phyloP scores from a whole-genome alignment of 2,113 vertebrate species.

The Gadus chalcogrammus region DNA sequence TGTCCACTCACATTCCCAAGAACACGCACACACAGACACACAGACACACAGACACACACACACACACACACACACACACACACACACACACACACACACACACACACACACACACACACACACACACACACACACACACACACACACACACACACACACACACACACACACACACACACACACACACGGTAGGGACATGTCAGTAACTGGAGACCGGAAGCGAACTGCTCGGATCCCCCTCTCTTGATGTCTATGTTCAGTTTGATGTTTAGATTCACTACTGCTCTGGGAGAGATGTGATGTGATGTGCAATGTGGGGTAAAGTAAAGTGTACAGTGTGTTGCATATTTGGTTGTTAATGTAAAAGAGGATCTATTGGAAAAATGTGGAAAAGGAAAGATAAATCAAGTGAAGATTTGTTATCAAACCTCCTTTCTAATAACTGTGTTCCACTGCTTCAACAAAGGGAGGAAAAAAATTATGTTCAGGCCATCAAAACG shows the following conservation, averaged over 20 bases:
- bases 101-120: slow-evolving; percentile 14
- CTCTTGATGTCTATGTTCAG: slow-evolving; percentile 57
- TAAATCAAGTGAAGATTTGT: no score
- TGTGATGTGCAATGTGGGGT: no score
- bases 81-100: slow-evolving; percentile 14
- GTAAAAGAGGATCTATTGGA: no score
- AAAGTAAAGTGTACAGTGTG: no score
- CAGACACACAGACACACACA: slow-evolving; percentile 12
- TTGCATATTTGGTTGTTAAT: no score
- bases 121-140: slow-evolving; percentile 14
- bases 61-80: slow-evolving; percentile 14
- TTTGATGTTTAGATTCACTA: background rate
- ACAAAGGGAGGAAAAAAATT: background rate
- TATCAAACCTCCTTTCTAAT: slow-evolving; percentile 30
- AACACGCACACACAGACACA: slow-evolving; percentile 17
- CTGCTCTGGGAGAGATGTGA: no score
- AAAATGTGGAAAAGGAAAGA: no score
- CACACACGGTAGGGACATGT: slow-evolving; percentile 19
- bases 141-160: slow-evolving; percentile 14
- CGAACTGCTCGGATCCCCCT: slow-evolving; percentile 11
- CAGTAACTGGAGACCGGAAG: slow-evolving; percentile 48
- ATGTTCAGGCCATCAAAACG: background rate
- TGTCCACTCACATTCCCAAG: slow-evolving; percentile 43
- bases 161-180: slow-evolving; percentile 14
- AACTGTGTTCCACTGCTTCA: slow-evolving; percentile 44